phyloP scores from a whole-genome alignment of 2,888 invertebrate genomes.

The Koerneria pararmatus region DNA sequence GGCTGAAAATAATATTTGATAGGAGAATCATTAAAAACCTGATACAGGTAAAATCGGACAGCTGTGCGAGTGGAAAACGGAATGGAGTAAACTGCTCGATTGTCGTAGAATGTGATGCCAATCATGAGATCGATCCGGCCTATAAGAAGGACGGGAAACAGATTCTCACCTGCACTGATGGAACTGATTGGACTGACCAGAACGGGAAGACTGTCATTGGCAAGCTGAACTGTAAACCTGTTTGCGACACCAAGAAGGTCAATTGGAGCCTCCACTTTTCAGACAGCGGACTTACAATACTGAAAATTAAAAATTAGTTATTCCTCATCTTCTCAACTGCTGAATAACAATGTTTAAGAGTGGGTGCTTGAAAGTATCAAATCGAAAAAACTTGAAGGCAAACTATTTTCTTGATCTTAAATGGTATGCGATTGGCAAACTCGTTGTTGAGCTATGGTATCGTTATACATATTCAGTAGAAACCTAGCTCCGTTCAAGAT shows the following conservation, averaged over 20 bases:
- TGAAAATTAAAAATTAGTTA: too few relatives aligned
- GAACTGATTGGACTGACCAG: conserved; percentile 16
- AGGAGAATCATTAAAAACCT: not conserved
- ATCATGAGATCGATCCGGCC: not conserved
- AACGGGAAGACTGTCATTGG: not conserved
- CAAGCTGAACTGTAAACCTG: conserved; percentile 6
- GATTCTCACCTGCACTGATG: conserved; percentile 6
- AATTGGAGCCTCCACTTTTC: not conserved
- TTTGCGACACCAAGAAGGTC: conserved; percentile 2
- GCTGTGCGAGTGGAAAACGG: conserved; percentile 10
- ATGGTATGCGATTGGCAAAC: too few relatives aligned
- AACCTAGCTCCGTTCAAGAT: too few relatives aligned
- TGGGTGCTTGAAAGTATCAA: too few relatives aligned
- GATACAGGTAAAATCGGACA: not conserved
- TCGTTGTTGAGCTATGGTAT: too few relatives aligned
- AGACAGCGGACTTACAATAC: not conserved
- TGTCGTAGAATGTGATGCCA: not conserved
- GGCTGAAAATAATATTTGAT: too few relatives aligned
- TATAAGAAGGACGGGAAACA: conserved; percentile 10
- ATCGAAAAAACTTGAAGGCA: too few relatives aligned
- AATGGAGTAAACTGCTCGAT: conserved; percentile 11
- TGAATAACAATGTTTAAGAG: too few relatives aligned
- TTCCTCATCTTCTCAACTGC: too few relatives aligned
- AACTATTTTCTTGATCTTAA: too few relatives aligned
- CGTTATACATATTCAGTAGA: too few relatives aligned